Percentiles rank a stretch among this genome's conserved stretches.
These are phyloP conservation scores for Chloromyia formosa DNA, from an alignment of 2,888 invertebrate genomes.

Conservation along the genomic window DNA sequence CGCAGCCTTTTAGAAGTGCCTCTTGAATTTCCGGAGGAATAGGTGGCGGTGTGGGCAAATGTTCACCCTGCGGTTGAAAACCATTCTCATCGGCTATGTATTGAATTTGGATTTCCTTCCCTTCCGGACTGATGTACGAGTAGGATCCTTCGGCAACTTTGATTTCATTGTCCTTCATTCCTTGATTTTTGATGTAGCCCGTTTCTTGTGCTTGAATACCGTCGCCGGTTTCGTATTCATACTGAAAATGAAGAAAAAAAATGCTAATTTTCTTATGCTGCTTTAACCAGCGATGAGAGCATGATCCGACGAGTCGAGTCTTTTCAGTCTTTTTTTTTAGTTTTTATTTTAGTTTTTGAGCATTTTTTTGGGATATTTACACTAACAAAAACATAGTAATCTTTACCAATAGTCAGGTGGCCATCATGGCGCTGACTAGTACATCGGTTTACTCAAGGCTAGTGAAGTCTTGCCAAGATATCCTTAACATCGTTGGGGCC, in stretches of 20 bases:
- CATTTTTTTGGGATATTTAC: no score
- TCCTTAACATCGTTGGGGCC: no score
- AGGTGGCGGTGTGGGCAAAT: constrained; percentile 84
- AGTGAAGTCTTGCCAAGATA: no score
- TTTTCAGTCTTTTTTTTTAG: no score
- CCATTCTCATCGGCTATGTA: constrained; percentile 44
- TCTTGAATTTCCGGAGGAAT: constrained; percentile 77
- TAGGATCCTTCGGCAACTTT: constrained; percentile 39
- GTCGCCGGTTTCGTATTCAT: constrained; percentile 43
- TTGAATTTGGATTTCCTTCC: constrained; percentile 37
- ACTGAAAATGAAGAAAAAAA: constrained; percentile 21
- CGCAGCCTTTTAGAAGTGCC: constrained; percentile 58
- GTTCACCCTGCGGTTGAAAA: constrained; percentile 66
- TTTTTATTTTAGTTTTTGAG: no score
- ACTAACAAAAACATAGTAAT: no score
- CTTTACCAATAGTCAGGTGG: no score
- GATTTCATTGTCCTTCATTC: constrained; percentile 71
- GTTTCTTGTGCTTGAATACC: constrained; percentile 52
- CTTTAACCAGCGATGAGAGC: no score
- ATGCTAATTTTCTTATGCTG: no score
- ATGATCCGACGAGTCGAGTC: no score
- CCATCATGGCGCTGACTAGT: no score
- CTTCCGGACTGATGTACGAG: constrained; percentile 41
- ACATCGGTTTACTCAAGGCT: no score
- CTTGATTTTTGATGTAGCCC: constrained; percentile 76